Conservation (phyloP, 2,888 invertebrate genomes). For the Caenorhabditis sp. region DNA sequence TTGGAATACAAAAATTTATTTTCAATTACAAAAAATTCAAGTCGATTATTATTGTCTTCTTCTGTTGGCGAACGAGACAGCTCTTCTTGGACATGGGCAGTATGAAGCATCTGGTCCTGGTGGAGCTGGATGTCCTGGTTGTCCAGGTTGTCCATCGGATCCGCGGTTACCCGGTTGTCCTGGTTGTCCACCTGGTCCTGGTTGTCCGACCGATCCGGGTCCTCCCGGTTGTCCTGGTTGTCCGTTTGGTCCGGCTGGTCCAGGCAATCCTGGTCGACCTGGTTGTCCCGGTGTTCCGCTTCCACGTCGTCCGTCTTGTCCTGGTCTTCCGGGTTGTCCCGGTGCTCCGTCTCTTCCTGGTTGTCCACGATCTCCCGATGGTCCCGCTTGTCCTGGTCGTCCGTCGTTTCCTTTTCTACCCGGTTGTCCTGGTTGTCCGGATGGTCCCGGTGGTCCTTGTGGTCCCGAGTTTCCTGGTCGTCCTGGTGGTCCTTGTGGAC, state of each 20-base stretch:
- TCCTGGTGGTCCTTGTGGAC: slow-evolving; percentile 47
- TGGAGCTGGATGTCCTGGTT: slow-evolving; percentile 40
- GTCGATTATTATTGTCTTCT: background rate
- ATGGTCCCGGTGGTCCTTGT: slow-evolving; percentile 53
- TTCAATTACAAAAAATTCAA: no score
- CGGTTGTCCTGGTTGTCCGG: slow-evolving; percentile 52
- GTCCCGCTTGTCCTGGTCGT: slow-evolving; percentile 57
- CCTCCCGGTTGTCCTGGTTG: slow-evolving; percentile 44
- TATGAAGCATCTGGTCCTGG: slow-evolving; percentile 52
- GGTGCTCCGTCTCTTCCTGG: slow-evolving; percentile 54
- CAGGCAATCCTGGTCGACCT: slow-evolving; percentile 53
- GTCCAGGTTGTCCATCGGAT: slow-evolving; percentile 42
- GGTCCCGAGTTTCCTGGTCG: slow-evolving; percentile 38
- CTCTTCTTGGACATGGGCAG: slow-evolving; percentile 53
- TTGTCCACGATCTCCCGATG: slow-evolving; percentile 54
- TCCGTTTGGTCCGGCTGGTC: slow-evolving; percentile 50
- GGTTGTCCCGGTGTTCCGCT: slow-evolving; percentile 42
- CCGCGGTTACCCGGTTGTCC: slow-evolving; percentile 38
- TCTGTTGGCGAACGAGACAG: slow-evolving; percentile 40
- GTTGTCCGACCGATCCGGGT: slow-evolving; percentile 48
- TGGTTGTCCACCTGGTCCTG: slow-evolving; percentile 46
- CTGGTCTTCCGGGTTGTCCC: slow-evolving; percentile 52
- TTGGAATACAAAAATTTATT: no score
- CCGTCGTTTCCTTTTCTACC: slow-evolving; percentile 56
- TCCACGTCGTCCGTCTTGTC: slow-evolving; percentile 50